These are phyloP conservation scores for Rambutsinella grinnellia DNA, from an alignment of 2,888 invertebrate genomes.

Conservation along the genomic window DNA sequence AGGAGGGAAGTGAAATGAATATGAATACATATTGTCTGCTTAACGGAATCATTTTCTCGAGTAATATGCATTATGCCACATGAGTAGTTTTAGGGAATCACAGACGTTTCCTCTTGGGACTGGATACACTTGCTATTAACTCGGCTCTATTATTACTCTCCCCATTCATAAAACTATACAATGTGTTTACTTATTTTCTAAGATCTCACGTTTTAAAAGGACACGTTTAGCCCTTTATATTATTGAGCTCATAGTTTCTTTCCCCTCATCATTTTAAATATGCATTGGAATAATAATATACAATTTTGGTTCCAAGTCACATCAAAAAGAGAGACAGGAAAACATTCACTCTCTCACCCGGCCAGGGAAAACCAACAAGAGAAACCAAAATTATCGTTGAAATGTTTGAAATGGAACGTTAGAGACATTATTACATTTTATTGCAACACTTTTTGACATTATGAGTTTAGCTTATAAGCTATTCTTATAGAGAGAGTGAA, in stretches of 20 bases:
- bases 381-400: constrained; percentile 16
- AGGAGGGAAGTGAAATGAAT: constrained; percentile 36
- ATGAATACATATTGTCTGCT: constrained; percentile 58
- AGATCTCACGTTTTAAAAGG: neutral
- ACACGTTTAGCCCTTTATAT: neutral
- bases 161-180: neutral
- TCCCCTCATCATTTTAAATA: neutral
- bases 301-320: neutral
- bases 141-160: constrained; percentile 11
- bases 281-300: neutral
- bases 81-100: constrained; percentile 17
- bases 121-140: constrained; percentile 32
- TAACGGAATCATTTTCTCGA: constrained; percentile 39
- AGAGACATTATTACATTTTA: constrained; percentile 41
- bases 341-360: neutral
- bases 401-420: constrained; percentile 26
- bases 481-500: too few species aligned
- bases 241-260: neutral
- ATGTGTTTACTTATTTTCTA: neutral
- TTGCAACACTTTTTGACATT: constrained; percentile 40
- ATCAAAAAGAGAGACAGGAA: neutral
- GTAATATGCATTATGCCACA: constrained; percentile 18
- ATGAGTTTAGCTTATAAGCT: neutral
- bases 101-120: constrained; percentile 25
- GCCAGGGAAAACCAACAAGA: neutral